Base-by-base conservation (phyloP, 2,888 invertebrate species). In the Hypselothyrea guttata region DNA sequence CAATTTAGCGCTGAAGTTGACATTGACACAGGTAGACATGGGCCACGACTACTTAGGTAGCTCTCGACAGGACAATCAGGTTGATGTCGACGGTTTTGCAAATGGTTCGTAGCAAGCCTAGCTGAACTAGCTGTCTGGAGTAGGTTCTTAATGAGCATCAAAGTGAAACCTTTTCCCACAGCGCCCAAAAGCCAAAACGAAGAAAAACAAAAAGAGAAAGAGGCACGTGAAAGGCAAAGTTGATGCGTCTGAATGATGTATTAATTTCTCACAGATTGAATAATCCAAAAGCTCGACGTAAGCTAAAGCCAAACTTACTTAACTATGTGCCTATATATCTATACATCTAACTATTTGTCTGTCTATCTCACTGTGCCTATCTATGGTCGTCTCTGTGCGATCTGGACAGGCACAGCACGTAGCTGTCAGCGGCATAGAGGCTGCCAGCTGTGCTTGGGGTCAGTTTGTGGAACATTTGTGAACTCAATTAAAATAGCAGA, bases 401-500 rank as follows among this genome's bases (percentile, higher is more conserved):
- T 38, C 51, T 22, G n/a, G 38, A 28, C 47, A 46, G 16, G 41
- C 71, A 46, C 79, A 81, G 85, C 85, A 75, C 65, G 79, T 71
- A 70, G 75, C 79, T 84, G 83, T 81, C 83, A 84, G 83, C 81
- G 58, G 57, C 34, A 65, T 45, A 62, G 62, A 61, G 72, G 46
- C 57, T 58, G 63, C 79, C 79, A 70, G 79, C 79, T 82, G 79
- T 61, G 84, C n/a, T 12, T 22, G 53, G 64, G 76, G 60, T 67
- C 74, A 65, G 52, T 37, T 55, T 5, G 37, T 22, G 42, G 45
- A 57, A 60, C 61, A 57, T 76, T 84, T 84, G 78, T 84, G 84
- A 78, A 84, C 78, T 78, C 78, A 78, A 84, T 78, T 84, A 78
- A 78, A 78, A 84, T 74, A 81, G 68, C 74, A 73, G 77, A 78